Conservation (phyloP, 2,888 invertebrate species). For the Dryocosmus kuriphilus region DNA sequence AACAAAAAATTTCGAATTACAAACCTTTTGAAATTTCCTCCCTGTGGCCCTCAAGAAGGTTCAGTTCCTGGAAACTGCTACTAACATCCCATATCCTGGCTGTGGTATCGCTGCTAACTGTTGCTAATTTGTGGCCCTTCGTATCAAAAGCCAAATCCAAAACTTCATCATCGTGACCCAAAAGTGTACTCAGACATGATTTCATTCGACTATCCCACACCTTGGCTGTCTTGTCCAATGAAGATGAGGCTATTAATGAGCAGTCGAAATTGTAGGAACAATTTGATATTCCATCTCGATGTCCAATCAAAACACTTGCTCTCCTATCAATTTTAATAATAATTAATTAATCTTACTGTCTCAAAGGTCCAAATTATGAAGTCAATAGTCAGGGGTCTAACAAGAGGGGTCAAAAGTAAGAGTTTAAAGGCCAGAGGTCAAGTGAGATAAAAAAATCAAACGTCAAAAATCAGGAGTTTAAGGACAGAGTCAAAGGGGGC, state of each 20-base stretch:
- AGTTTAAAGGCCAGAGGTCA: too few relatives aligned
- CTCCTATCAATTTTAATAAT: conserved; percentile 76
- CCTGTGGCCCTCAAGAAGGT: conserved; percentile 83
- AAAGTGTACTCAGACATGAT: conserved; percentile 81
- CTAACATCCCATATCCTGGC: conserved; percentile 85
- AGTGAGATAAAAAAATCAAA: too few relatives aligned
- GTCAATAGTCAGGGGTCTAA: too few relatives aligned
- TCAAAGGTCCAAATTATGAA: too few relatives aligned
- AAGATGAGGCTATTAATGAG: conserved; percentile 84
- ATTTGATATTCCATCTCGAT: conserved; percentile 84
- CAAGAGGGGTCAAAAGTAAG: too few relatives aligned
- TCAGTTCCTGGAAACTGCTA: conserved; percentile 80
- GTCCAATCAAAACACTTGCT: conserved; percentile 81
- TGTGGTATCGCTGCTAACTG: conserved; percentile 87
- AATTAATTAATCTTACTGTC: too few relatives aligned
- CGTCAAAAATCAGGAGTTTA: too few relatives aligned
- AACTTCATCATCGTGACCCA: conserved; percentile 84
- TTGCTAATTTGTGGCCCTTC: conserved; percentile 82
- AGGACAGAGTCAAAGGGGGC: too few relatives aligned
- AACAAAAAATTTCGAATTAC: background rate
- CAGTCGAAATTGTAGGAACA: conserved; percentile 85
- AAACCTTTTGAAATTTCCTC: conserved; percentile 85
- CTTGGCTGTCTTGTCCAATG: conserved; percentile 85
- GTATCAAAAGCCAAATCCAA: conserved; percentile 88
- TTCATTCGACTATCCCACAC: conserved; percentile 84